Evolutionary conservation across 2,113 vertebrate species (phyloP).

Genomic region (Lepus americanus): DNA sequence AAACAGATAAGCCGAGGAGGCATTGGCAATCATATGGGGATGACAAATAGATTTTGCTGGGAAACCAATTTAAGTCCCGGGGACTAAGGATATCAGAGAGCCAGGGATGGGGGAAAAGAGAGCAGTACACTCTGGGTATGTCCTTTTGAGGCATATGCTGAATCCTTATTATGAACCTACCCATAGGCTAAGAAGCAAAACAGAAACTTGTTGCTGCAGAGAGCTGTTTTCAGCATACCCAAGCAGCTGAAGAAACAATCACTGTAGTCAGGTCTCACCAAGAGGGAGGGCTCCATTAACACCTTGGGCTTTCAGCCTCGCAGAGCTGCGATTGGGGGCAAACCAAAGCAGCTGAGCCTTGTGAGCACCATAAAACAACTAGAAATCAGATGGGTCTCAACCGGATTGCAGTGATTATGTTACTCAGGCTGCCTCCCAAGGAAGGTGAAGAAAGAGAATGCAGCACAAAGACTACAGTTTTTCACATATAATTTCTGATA

Average conservation of each 20-base stretch:
- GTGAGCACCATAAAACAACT: not conserved
- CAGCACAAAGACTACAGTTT: not conserved
- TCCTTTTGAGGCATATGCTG: not conserved
- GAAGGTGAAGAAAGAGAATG: not conserved
- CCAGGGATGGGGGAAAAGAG: not conserved
- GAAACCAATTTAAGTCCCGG: not conserved
- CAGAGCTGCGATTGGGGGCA: not conserved
- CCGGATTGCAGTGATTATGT: not conserved
- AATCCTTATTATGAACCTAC: not conserved
- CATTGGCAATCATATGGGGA: not conserved
- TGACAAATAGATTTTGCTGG: not conserved
- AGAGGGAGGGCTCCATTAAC: not conserved
- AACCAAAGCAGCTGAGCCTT: not conserved
- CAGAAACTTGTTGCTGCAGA: not conserved
- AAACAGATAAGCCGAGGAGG: not conserved
- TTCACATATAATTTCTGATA: not conserved
- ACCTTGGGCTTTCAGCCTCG: not conserved
- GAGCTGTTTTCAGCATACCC: not conserved
- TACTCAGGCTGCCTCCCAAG: not conserved
- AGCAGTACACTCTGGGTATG: not conserved
- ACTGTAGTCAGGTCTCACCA: not conserved
- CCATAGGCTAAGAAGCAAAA: not conserved
- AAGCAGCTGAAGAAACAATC: not conserved
- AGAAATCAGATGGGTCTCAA: not conserved
- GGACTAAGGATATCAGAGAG: not conserved